Conservation (phyloP, 2,797 vertebrate species). For the Vultur gryphus region DNA sequence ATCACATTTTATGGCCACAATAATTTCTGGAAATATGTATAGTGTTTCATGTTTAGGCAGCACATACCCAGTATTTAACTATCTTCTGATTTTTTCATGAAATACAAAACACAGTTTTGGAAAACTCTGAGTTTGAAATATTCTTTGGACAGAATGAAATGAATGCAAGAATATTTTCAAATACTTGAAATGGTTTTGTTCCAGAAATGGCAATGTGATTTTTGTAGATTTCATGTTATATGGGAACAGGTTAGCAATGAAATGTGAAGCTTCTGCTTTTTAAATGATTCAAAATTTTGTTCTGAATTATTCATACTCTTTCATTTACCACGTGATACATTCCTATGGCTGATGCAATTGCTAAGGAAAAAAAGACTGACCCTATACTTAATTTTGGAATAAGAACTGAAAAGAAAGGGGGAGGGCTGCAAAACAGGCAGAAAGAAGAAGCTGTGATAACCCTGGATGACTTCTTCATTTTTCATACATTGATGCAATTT, state of each 20-base stretch:
- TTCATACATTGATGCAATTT: neutral
- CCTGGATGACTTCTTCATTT: neutral
- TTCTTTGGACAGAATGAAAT: neutral
- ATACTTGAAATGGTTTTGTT: neutral
- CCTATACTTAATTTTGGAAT: neutral
- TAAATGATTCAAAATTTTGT: neutral
- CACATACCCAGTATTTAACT: neutral
- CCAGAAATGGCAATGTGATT: neutral
- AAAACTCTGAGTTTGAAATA: neutral
- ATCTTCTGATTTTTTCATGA: neutral
- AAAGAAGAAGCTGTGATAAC: neutral
- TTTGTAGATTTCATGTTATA: neutral
- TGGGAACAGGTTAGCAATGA: neutral
- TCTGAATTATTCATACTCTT: conserved; percentile 28
- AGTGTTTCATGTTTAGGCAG: neutral
- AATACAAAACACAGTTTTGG: neutral
- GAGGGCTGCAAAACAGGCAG: neutral
- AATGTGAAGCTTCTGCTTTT: conserved; percentile 5
- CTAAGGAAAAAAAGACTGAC: neutral
- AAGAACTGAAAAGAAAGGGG: neutral
- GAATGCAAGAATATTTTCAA: neutral
- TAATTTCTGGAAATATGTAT: neutral
- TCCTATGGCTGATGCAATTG: conserved; percentile 63
- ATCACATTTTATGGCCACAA: neutral
- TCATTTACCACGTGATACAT: neutral